These are phyloP conservation scores for Sphecodes monilicornis DNA, from an alignment of 2,888 invertebrate species.

Conservation along the genomic window DNA sequence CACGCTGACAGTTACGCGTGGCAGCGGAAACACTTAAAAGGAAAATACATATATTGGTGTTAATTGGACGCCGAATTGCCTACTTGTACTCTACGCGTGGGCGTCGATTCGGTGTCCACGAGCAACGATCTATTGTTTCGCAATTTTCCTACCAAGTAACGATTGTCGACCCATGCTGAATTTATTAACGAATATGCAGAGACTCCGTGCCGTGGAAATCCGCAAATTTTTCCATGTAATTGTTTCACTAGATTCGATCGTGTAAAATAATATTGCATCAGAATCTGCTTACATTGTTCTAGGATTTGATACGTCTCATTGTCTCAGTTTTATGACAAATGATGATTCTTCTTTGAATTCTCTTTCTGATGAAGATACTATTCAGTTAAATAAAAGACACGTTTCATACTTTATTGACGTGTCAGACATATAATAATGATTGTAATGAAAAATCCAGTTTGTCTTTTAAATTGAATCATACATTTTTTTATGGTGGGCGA, in stretches of 20 bases:
- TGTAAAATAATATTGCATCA: neutral
- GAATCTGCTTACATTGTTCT: neutral
- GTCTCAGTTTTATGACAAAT: neutral
- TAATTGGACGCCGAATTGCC: slow-evolving; percentile 34
- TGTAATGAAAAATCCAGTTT: too few relatives aligned
- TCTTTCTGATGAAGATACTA: too few relatives aligned
- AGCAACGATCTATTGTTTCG: slow-evolving; percentile 13
- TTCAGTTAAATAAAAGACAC: too few relatives aligned
- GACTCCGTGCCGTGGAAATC: neutral
- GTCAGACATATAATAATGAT: too few relatives aligned
- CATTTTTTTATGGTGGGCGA: too few relatives aligned
- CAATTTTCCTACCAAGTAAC: neutral
- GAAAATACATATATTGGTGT: slow-evolving; percentile 37
- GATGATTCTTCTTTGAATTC: neutral
- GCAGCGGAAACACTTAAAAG: slow-evolving; percentile 27
- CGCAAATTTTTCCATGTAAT: neutral
- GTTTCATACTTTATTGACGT: too few relatives aligned
- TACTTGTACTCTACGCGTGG: neutral
- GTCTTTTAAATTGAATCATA: too few relatives aligned
- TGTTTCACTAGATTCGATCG: neutral
- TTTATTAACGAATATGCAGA: neutral
- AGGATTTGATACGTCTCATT: neutral
- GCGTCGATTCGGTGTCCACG: neutral
- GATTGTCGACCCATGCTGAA: neutral
- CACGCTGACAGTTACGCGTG: slow-evolving; percentile 21